Evolutionary conservation across 2,797 vertebrate species (phyloP).

Genomic region (Manis crassicaudata): DNA sequence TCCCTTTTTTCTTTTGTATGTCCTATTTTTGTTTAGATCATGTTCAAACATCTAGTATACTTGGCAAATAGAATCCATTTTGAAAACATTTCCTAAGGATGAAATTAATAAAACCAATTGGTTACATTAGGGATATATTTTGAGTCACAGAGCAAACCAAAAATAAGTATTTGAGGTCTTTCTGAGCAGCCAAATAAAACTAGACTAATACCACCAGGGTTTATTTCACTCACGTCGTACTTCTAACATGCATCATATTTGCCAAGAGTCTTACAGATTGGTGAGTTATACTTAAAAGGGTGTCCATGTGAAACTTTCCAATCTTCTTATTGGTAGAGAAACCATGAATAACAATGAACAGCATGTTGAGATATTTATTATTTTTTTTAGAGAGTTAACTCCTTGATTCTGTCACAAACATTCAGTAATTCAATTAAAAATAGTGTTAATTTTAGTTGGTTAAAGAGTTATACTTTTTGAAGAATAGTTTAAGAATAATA

Average conservation of each 20-base stretch:
- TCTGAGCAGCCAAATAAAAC: slow-evolving; percentile 15
- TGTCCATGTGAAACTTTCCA: neutral
- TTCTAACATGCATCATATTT: neutral
- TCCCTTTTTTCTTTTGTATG: neutral
- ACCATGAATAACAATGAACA: neutral
- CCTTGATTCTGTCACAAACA: neutral
- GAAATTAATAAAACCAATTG: neutral
- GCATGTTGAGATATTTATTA: neutral
- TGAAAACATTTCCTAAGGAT: slow-evolving; percentile 6
- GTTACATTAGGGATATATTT: neutral
- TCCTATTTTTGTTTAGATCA: neutral
- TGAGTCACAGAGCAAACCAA: neutral
- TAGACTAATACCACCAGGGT: neutral
- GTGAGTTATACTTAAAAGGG: neutral
- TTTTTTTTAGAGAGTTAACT: neutral
- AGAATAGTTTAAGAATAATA: neutral
- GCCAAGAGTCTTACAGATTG: neutral
- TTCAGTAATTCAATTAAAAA: neutral
- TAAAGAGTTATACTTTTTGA: neutral
- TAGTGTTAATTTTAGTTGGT: neutral
- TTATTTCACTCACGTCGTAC: neutral
- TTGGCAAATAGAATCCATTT: neutral
- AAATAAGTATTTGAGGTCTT: neutral
- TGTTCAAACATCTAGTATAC: neutral
- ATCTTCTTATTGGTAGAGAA: neutral